Base-by-base conservation (phyloP, 2,888 invertebrate species). In the Ernsta delagoae region DNA sequence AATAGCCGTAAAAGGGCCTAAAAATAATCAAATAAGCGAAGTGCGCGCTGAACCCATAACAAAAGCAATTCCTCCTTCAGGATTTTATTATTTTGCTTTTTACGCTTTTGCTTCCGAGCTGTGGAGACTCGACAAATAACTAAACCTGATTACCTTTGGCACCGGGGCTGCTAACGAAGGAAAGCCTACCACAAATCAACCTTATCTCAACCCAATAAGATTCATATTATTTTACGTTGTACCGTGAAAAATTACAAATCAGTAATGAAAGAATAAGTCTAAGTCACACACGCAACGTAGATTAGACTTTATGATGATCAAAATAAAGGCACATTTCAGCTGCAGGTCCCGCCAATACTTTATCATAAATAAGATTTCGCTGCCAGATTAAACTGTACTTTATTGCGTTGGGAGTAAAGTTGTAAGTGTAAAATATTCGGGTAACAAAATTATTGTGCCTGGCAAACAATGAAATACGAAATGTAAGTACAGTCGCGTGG, bases 91-190 rank as follows among this genome's bases (percentile, higher is more conserved):
- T 68, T 67, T 67, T 68, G 68, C 62, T 61, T 62, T 62, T 62
- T 53, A 65, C 68, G 59, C 50, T 59, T 39, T 69, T 68, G 63
- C 59, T 56, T 65, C 68, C 60, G 57, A 57, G 45, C 65, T 36
- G 60, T 54, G 68, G 24, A 36, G 48, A 48, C 59, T 65, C 43
- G n/a, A 66, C 76, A 75, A 77, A 76, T 73, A 77, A 73, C 74
- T 75, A 77, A 75, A 76, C 72, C 70, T 70, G 72, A 75, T 77
- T 77, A 77, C 72, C 71, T 69, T 66, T 70, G 65, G 70, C 72
- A 70, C 73, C 74, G 63, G 66, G 70, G 31, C 31, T 31, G 66
- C 67, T 73, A 72, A 73, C 70, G 71, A 74, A 74, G 60, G 50
- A n/a, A 50, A 9, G 7, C 7, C 50, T n/a, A 9, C 2, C 57